A percentile compares a stretch with the other conserved stretches of the same genome.
Evolutionary conservation across 2,888 invertebrate genomes (phyloP).

Genomic region (Frankliniella intonsa): DNA sequence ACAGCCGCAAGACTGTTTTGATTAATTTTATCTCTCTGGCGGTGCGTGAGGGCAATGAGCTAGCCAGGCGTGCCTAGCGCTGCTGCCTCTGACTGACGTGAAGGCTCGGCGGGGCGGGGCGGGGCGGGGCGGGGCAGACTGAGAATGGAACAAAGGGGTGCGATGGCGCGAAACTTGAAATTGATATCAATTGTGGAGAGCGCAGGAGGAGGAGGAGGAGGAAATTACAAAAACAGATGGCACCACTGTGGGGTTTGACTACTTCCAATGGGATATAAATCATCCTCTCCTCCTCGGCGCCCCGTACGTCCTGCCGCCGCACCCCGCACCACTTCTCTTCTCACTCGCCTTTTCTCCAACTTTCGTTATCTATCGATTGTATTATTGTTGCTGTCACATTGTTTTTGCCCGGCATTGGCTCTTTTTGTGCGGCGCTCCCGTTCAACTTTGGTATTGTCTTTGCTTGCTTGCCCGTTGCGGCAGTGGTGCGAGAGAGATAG

Average conservation of each 20-base stretch:
- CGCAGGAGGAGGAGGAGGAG: background rate
- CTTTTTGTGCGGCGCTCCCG: background rate
- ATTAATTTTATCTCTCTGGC: no score
- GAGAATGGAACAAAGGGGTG: background rate
- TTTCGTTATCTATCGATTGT: constrained; percentile 27
- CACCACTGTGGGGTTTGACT: constrained; percentile 19
- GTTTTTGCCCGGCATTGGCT: background rate
- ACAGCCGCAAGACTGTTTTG: no score
- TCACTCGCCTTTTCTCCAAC: constrained; percentile 1
- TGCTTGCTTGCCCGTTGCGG: background rate
- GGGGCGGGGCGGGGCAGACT: background rate
- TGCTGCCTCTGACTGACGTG: background rate
- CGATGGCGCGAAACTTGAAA: constrained; percentile 14
- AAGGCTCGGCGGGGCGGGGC: background rate
- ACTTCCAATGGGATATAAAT: constrained; percentile 16
- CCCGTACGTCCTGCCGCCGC: background rate
- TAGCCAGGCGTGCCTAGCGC: no score
- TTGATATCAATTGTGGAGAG: constrained; percentile 14
- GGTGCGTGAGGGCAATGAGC: no score
- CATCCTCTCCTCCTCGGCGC: background rate
- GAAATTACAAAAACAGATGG: constrained; percentile 23
- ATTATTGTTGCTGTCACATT: constrained; percentile 20
- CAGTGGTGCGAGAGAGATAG: background rate
- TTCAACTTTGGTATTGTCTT: background rate
- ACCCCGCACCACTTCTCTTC: background rate